Evolutionary conservation across 2,113 vertebrate genomes (phyloP), one percentile per base, ranked within the genome.

Genomic region (Amazona vittata): DNA sequence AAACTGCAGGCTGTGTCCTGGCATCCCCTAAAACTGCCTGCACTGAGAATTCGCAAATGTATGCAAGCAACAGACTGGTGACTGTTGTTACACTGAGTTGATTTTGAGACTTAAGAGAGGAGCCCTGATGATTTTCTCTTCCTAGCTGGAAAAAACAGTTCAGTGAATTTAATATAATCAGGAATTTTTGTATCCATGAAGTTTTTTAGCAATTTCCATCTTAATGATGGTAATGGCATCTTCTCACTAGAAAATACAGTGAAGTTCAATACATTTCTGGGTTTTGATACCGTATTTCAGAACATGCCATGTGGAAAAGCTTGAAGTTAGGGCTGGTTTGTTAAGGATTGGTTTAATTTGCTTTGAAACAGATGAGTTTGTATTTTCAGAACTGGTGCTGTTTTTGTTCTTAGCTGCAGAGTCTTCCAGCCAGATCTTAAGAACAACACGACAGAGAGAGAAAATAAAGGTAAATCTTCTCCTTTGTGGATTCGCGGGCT

Each of bases 371-470:
- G 25, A 14, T 76, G 29, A 4, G n/a, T 44, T 59, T 55, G 9
- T 70, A 9, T 53, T 89, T 83, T 92, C 24, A 83, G 55, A 74
- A 18, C 26, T 64, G 41, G 0, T 92, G 47, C 77, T 76, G 1
- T 64, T 79, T 81, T 74, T 60, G 19, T 78, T 93, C 82, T 84
- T 43, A 97, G 74, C 96, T 97, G 69, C 96, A 98, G 98, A 82
- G 95, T 98, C 82, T 98, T 98, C 82, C 95, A 98, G 43, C 43
- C 89, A 86, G 98, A 98, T 73, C 83, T 95, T 79, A 96, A 98
- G 85, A 94, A 74, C 70, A 95, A 64, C 75, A 14, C 44, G 2
- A 57, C 67, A 93, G 97, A 97, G 57, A 59, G 67, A 91, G 95
- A 97, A 91, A 87, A 75, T 83, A 24, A 57, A 97, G 98, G 98